phyloP scores from a whole-genome alignment of 2,113 vertebrate genomes.

The Morone chrysops region DNA sequence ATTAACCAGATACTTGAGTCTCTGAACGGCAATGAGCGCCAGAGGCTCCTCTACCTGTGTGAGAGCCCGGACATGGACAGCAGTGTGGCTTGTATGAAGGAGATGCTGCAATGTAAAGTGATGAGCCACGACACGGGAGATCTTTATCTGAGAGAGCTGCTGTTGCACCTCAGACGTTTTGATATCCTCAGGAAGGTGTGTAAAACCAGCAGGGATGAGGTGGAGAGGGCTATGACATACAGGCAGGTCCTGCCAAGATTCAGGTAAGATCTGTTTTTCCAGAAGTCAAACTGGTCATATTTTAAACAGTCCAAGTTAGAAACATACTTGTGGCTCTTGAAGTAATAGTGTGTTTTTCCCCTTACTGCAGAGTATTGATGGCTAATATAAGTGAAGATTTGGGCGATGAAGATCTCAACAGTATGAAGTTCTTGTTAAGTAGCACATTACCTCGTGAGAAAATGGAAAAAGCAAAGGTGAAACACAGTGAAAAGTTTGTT shows the following conservation, averaged over 20 bases:
- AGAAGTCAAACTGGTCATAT: neutral
- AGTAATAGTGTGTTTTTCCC: neutral
- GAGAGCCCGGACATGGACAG: conserved; percentile 34
- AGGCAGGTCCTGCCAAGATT: conserved; percentile 83
- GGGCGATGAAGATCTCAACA: conserved; percentile 84
- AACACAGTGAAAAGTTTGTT: conserved; percentile 1
- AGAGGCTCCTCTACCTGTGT: conserved; percentile 73
- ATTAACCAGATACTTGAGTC: conserved; percentile 70
- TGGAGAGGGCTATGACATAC: conserved; percentile 77
- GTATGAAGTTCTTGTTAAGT: conserved; percentile 87
- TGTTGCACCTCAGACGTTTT: conserved; percentile 87
- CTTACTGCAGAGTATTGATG: conserved; percentile 87
- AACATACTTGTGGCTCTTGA: neutral
- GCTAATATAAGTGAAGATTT: conserved; percentile 88
- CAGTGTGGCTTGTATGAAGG: conserved; percentile 35
- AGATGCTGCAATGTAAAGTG: conserved; percentile 53
- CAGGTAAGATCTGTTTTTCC: conserved; percentile 82
- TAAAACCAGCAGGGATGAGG: conserved; percentile 74
- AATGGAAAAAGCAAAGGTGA: conserved; percentile 86
- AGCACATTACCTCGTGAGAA: conserved; percentile 79
- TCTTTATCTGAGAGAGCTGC: conserved; percentile 83
- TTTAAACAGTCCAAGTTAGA: neutral
- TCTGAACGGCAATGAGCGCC: conserved; percentile 72
- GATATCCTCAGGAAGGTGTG: conserved; percentile 88
- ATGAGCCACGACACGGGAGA: neutral